Percentiles rank a stretch among this genome's conserved stretches.
Evolutionary conservation across 23 tunicate genomes (phyloP).

Genomic region (Clavelina lepadiformis): DNA sequence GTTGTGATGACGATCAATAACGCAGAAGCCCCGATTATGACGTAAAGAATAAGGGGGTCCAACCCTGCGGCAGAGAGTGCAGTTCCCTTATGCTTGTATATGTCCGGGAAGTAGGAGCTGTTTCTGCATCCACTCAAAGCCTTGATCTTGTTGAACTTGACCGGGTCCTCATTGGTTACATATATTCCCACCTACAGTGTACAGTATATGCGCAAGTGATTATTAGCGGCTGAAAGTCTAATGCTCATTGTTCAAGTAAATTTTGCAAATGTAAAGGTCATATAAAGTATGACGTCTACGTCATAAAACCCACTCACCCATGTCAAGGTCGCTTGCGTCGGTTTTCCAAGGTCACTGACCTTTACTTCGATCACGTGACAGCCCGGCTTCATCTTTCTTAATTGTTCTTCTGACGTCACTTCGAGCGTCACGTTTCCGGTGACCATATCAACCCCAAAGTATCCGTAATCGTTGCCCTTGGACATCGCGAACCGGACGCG

Average conservation of each 20-base stretch:
- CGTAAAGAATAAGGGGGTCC: slow-evolving; percentile 14
- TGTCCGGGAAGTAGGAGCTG: slow-evolving; percentile 61
- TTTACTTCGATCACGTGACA: slow-evolving; percentile 66
- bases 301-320: slow-evolving; percentile 74
- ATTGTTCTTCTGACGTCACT: slow-evolving; percentile 1
- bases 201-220: too few relatives aligned
- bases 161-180: slow-evolving; percentile 32
- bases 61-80: too few relatives aligned
- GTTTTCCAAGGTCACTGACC: slow-evolving; percentile 63
- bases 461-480: slow-evolving; percentile 45
- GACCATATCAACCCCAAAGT: slow-evolving; percentile 49
- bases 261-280: too few relatives aligned
- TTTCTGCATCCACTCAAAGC: slow-evolving; percentile 59
- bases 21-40: slow-evolving; percentile 32
- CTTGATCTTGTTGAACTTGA: slow-evolving; percentile 27
- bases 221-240: too few relatives aligned
- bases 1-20: slow-evolving; percentile 43
- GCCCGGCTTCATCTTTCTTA: slow-evolving; percentile 47
- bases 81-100: too few relatives aligned
- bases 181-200: slow-evolving; percentile 50
- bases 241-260: too few relatives aligned
- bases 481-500: slow-evolving; percentile 39
- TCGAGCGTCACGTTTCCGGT: slow-evolving; percentile 47
- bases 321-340: slow-evolving; percentile 11
- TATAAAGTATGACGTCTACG: too few relatives aligned